A percentile compares a stretch with the other conserved stretches of the same genome.
Evolutionary conservation across 2,113 vertebrate genomes (phyloP).

Genomic region (Aplodontia rufa): DNA sequence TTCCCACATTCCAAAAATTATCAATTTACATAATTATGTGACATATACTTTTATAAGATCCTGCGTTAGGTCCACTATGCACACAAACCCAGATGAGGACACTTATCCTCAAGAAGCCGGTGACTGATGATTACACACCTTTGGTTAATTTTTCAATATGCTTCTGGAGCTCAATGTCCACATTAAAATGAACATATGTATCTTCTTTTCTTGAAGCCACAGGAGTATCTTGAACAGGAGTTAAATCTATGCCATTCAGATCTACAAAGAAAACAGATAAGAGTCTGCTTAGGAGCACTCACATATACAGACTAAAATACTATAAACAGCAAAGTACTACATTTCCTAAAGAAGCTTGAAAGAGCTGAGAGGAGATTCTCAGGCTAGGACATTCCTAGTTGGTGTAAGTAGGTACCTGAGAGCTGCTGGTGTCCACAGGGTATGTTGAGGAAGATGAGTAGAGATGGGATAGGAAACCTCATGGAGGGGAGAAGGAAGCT

Average conservation of each 20-base stretch:
- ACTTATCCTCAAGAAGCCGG: background rate
- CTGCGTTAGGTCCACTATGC: rapidly evolving
- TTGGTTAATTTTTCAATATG: conserved; percentile 97
- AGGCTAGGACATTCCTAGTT: background rate
- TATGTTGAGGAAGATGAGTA: background rate
- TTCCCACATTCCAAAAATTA: background rate
- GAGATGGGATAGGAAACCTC: background rate
- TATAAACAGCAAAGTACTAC: background rate
- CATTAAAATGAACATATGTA: conserved; percentile 95
- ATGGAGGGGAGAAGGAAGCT: background rate
- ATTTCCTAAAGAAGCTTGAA: background rate
- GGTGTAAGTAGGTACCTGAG: background rate
- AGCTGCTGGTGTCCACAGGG: background rate
- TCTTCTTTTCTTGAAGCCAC: conserved; percentile 96
- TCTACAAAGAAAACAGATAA: conserved; percentile 84
- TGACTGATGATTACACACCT: conserved; percentile 85
- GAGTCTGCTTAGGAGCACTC: background rate
- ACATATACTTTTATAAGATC: background rate
- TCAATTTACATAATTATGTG: background rate
- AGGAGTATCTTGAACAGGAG: conserved; percentile 96
- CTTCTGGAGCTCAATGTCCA: conserved; percentile 98
- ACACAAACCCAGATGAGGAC: background rate
- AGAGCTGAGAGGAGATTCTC: background rate
- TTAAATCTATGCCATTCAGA: conserved; percentile 94
- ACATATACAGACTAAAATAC: background rate